Base-by-base conservation (phyloP, 2,113 vertebrate species). In the Scytalopus superciliaris region DNA sequence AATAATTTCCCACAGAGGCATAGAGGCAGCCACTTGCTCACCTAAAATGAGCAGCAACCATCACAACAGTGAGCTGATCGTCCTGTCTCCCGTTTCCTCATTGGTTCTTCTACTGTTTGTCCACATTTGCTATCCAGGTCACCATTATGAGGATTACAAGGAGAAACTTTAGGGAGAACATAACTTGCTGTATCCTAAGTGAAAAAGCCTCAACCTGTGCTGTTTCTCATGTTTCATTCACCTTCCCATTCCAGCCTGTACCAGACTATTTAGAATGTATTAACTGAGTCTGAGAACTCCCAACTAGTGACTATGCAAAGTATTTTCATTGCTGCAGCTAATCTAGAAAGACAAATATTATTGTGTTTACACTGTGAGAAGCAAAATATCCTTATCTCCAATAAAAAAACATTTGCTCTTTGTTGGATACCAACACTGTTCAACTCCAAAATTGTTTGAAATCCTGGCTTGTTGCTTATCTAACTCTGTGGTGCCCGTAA, bases 321-420 rank as follows among this genome's bases (percentile, higher is more conserved):
- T 77, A 56, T 93, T 93, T 94, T 94, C 66, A 50, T 59, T 89
- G 64, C 88, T 79, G 63, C 70, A 63, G 55, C 87, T 95, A 93
- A 96, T 97, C 95, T 96, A 57, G 53, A 87, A 85, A 95, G 86
- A 81, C 64, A 88, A 95, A 89, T 95, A 90, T 93, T 95, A 86
- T 96, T 40, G 18, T 87, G 75, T 96, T 95, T 93, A 81, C 47
- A 89, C 12, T 37, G 8, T 33, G 7, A 77, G 49, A 96, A 95
- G 60, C 60, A 92, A 95, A 93, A 88, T 86, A 93, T 68, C n/a
- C 49, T 81, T 92, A 94, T 95, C 93, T 92, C 22, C 21, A 6
- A 9, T 52, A 75, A 73, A 16, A 91, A 95, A 97, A 92, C 40
- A 78, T 92, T 92, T 89, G 31, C n/a, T 87, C 76, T 89, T 95